Base-by-base conservation (phyloP, 2,888 invertebrate genomes). In the Ligdia adustata region DNA sequence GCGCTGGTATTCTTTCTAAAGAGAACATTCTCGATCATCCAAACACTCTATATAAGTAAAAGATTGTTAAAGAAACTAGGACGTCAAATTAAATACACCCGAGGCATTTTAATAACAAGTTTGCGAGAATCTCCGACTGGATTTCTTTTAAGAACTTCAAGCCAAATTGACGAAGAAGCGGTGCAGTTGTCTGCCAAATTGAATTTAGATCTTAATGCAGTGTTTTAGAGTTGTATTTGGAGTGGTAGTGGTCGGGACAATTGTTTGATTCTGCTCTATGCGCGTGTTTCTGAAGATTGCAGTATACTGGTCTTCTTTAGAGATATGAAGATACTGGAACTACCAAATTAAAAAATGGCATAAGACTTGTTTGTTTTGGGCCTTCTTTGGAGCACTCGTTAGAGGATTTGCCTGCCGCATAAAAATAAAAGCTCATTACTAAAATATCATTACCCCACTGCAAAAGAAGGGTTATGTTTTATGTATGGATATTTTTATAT, bases 281-380 rank as follows among this genome's bases (percentile, higher is more conserved):
- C 28, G 28, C 42, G 38, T 48, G 48, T 38, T 43, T 43, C 38
- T 42, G 11, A 42, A 49, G 48, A 49, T 43, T 49, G 48, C 48
- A 38, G 28, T 38, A 15, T 27, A 48, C 31, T 37, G 35, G 29
- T 7, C 6, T 16, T 9, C n/a, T n/a, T 9, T 11, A 1, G 5
- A 3, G 37, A 34, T 38, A 5, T 49, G 34, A 16, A 42, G 9
- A 18, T 6, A 16, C 38, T 43, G 24, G 33, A 48, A 42, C 16
- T 16, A 16, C 3, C 16, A 16, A 16, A 3, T 5, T 4, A 4
- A 16, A 16, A 5, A 16, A 5, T 16, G 3, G 3, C 16, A 16
- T 16, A n/a, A n/a, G n/a, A n/a, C n/a, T n/a, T n/a, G n/a, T n/a
- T n/a, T n/a, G n/a, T n/a, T n/a, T n/a, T n/a, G n/a, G n/a, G n/a